phyloP scores from a whole-genome alignment of 2,113 vertebrate species.

The Puma concolor region DNA sequence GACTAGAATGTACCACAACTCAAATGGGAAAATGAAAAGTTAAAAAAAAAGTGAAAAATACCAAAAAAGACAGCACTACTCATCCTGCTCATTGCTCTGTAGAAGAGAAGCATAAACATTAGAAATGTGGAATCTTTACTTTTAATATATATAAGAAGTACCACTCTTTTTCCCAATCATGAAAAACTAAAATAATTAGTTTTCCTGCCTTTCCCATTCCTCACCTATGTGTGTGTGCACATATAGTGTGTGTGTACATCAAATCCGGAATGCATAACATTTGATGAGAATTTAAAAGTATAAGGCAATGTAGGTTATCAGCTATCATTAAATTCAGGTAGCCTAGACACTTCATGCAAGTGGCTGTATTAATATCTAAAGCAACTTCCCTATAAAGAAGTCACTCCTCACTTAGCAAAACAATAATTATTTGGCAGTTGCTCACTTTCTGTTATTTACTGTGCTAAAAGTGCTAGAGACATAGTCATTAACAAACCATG shows the following conservation, averaged over 20 bases:
- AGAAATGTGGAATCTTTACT: background rate
- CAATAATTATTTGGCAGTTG: background rate
- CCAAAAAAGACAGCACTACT: background rate
- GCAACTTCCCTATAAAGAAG: background rate
- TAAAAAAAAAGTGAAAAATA: background rate
- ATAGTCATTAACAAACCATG: background rate
- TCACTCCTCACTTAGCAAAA: background rate
- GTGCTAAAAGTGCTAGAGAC: background rate
- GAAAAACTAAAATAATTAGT: background rate
- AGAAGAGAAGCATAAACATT: background rate
- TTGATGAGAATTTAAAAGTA: background rate
- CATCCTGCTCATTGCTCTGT: background rate
- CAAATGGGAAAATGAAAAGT: background rate
- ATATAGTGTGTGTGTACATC: background rate
- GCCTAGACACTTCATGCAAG: background rate
- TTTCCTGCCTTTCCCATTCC: background rate
- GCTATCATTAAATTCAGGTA: background rate
- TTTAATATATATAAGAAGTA: background rate
- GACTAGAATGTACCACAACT: background rate
- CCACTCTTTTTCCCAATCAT: background rate
- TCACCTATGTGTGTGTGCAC: background rate
- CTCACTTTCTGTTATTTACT: background rate
- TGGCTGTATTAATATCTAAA: background rate
- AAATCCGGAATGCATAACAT: background rate
- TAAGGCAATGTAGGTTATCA: background rate